phyloP scores from a whole-genome alignment of 2,797 vertebrate genomes.

The Pangasius larnaudii region DNA sequence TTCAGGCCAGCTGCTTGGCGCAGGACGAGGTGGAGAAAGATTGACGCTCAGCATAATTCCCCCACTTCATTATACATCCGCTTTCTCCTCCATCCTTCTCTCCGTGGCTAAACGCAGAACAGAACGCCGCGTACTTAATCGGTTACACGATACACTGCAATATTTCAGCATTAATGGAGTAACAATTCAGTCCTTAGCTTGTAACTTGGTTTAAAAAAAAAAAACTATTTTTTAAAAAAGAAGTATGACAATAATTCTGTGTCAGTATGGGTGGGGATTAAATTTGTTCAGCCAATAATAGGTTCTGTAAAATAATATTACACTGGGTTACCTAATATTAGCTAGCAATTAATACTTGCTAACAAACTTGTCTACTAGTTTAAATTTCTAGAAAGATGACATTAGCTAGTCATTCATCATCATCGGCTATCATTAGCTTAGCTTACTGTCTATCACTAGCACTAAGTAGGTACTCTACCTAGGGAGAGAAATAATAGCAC shows the following conservation, averaged over 20 bases:
- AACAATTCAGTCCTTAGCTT: background rate
- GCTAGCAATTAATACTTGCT: background rate
- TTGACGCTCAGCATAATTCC: constrained; percentile 76
- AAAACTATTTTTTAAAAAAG: no score
- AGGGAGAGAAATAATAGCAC: background rate
- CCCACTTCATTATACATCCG: constrained; percentile 74
- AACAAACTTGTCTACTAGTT: background rate
- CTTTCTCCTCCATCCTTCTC: constrained; percentile 53
- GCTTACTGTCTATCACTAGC: background rate
- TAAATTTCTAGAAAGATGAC: background rate
- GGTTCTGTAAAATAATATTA: background rate
- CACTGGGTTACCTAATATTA: background rate
- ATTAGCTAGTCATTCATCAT: background rate
- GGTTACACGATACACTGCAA: background rate
- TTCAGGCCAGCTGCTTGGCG: constrained; percentile 91
- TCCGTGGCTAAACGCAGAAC: constrained; percentile 52
- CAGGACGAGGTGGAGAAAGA: constrained; percentile 87
- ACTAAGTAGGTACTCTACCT: background rate
- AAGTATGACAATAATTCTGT: background rate
- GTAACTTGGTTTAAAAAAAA: background rate
- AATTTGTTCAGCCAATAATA: background rate
- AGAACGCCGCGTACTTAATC: background rate
- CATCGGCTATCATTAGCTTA: background rate
- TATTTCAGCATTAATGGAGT: background rate
- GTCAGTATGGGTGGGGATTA: background rate